These are phyloP conservation scores for Anarsia innoxiella DNA, from an alignment of 2,888 invertebrate genomes.

Conservation along the genomic window DNA sequence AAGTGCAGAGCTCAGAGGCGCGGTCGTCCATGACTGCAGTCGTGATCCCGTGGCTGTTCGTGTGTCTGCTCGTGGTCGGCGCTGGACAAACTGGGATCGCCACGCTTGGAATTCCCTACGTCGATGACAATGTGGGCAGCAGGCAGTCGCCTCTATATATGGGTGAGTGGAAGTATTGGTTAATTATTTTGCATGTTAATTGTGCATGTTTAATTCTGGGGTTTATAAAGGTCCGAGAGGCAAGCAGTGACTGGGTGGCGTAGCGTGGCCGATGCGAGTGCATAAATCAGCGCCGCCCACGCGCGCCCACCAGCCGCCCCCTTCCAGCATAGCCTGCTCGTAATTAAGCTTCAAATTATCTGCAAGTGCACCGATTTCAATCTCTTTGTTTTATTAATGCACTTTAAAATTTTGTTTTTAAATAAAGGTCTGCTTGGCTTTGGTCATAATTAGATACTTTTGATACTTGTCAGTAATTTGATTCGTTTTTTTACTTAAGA, in stretches of 20 bases:
- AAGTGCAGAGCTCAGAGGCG: constrained; percentile 78
- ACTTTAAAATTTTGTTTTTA: too few relatives aligned
- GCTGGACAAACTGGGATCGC: constrained; percentile 95
- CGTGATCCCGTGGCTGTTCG: constrained; percentile 90
- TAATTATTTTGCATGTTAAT: constrained; percentile 14
- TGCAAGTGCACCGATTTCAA: not conserved
- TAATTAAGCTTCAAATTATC: constrained; percentile 26
- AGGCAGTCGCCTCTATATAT: constrained; percentile 94
- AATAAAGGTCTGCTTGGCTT: too few relatives aligned
- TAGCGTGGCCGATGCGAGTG: constrained; percentile 29
- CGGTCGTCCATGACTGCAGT: constrained; percentile 86
- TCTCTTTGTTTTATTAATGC: too few relatives aligned
- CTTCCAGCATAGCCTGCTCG: constrained; percentile 30
- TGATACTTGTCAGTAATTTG: too few relatives aligned
- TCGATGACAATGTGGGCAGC: constrained; percentile 95
- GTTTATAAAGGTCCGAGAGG: too few relatives aligned
- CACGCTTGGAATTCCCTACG: constrained; percentile 93
- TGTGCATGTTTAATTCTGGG: not conserved
- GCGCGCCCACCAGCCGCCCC: constrained; percentile 30
- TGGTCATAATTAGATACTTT: too few relatives aligned
- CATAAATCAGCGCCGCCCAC: constrained; percentile 41
- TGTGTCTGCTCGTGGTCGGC: constrained; percentile 90
- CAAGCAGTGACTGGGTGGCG: too few relatives aligned
- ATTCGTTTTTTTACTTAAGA: not conserved
- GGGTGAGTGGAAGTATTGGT: constrained; percentile 82